Conservation (phyloP, 1,140 invertebrate species). For the Drosophila kurseongensis region DNA sequence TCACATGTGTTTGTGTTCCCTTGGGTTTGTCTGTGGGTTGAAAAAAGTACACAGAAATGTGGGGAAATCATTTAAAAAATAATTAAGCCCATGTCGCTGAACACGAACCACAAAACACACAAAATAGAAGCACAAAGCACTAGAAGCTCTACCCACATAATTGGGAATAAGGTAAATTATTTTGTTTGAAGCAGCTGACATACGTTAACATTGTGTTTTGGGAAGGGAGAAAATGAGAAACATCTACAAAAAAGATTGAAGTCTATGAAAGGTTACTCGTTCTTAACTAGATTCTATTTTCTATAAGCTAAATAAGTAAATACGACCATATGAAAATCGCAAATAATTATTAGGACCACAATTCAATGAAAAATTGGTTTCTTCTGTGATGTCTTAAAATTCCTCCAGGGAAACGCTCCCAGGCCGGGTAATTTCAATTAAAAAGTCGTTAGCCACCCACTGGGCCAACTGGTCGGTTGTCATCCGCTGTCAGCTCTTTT, state of each 20-base stretch:
- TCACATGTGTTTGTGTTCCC: constrained; percentile 25
- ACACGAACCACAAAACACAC: constrained; percentile 5
- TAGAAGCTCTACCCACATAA: constrained; percentile 22
- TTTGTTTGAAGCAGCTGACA: constrained; percentile 34
- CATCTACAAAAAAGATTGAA: neutral
- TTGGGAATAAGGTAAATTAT: constrained; percentile 16
- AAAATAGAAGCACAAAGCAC: neutral
- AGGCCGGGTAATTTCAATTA: constrained; percentile 34
- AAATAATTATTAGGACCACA: no score
- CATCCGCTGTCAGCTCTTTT: constrained; percentile 24
- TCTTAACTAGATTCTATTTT: neutral
- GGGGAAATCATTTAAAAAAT: constrained; percentile 74
- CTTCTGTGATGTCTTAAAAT: neutral
- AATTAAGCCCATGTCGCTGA: constrained; percentile 69
- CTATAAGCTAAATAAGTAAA: no score
- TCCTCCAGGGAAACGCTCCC: constrained; percentile 12
- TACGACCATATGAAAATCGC: no score
- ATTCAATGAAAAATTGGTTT: neutral
- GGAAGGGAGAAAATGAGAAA: neutral
- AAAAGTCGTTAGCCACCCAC: constrained; percentile 50
- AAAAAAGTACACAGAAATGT: constrained; percentile 24
- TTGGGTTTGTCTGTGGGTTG: constrained; percentile 36
- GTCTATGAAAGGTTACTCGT: no score
- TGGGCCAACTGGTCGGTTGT: constrained; percentile 26
- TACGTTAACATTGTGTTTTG: neutral